Percentiles rank a stretch among this genome's conserved stretches.
Evolutionary conservation across 2,888 invertebrate genomes (phyloP).

Genomic region (Papilio demoleus): DNA sequence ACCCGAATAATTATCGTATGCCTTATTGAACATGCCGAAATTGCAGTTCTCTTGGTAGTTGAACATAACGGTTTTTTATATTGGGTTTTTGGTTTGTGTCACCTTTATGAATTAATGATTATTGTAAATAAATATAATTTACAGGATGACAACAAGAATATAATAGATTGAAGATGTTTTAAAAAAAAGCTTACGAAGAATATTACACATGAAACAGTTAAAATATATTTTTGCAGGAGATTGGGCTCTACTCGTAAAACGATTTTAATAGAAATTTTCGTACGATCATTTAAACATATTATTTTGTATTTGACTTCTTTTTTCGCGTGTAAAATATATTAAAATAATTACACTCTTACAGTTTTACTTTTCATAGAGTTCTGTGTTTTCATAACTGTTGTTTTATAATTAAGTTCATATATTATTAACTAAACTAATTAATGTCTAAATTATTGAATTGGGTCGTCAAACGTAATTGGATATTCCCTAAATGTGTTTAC

Average conservation of each 20-base stretch:
- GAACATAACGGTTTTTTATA: slow-evolving; percentile 31
- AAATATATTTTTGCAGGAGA: too few species aligned
- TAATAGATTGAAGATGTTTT: neutral
- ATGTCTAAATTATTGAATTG: slow-evolving; percentile 32
- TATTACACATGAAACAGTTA: too few species aligned
- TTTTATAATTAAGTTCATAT: neutral
- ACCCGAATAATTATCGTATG: slow-evolving; percentile 29
- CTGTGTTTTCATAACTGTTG: neutral
- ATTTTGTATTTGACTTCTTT: too few species aligned
- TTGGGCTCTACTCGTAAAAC: too few species aligned
- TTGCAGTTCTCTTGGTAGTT: neutral
- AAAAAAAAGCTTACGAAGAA: too few species aligned
- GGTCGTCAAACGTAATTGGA: slow-evolving; percentile 32
- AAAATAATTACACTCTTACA: neutral
- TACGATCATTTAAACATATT: too few species aligned
- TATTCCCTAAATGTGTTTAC: slow-evolving; percentile 42
- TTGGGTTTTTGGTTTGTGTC: neutral
- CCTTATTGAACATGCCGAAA: slow-evolving; percentile 17
- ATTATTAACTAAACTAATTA: slow-evolving; percentile 10
- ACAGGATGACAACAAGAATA: neutral
- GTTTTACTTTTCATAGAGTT: neutral
- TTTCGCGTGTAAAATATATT: neutral
- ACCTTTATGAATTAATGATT: neutral
- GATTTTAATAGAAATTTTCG: too few species aligned
- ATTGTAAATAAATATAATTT: neutral